Evolutionary conservation across 2,113 vertebrate genomes (phyloP), one percentile per base, ranked within the genome.

Genomic region (Baryphthengus martii): DNA sequence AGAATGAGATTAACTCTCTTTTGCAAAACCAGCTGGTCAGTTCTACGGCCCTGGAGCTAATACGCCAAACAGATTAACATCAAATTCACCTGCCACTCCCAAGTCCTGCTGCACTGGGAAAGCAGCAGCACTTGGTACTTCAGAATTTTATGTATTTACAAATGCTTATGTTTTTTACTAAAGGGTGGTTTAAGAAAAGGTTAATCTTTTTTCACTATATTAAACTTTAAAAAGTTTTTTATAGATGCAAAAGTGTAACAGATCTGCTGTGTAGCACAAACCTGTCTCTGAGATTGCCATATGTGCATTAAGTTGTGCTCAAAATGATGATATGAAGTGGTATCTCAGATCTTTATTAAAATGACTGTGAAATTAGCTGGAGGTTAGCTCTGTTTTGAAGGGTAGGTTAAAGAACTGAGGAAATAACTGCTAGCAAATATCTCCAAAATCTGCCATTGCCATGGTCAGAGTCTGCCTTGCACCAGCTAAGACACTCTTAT

Each of bases 91-190:
- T 75, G 24, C 45, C 53, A 44, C 15, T 93, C 66, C 40, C 85
- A 58, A 85, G 61, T 88, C 87, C 71, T 65, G 15, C 73, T 72
- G 44, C 85, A 68, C 44, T 68, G 49, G 66, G 66, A 93, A 91
- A 39, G 26, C 85, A 88, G 44, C 82, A 91, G 74, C 53, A 93
- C 81, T 76, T 91, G 40, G 40, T 97, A 89, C n/a, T 91, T 91
- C 56, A 79, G 82, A 93, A 67, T 89, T 95, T 88, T 89, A 88
- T 79, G 40, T 73, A 68, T 94, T 90, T 93, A 83, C 75, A 90
- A 79, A 93, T 76, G 42, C 59, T 86, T 84, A 56, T 66, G 9
- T 71, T 96, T 91, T 94, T 73, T 58, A 95, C 94, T 95, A 94
- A 95, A 96, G 66, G 49, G 29, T 79, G 25, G 1, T 90, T 94